Base-by-base conservation (phyloP, 2,113 vertebrate genomes). In the Melospiza melodia region DNA sequence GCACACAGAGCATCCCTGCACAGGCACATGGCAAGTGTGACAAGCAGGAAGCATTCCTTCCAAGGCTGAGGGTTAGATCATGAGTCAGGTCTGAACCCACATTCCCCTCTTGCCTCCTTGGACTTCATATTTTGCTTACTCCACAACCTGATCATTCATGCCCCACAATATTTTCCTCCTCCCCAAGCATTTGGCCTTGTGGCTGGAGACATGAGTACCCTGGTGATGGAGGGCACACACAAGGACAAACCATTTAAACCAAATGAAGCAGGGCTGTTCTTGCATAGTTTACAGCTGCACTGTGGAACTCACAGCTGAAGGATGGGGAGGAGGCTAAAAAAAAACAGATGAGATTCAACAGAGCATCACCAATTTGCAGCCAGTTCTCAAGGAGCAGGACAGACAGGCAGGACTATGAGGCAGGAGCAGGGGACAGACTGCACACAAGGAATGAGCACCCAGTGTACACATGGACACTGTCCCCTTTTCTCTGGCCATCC, bases 1-100 rank as follows among this genome's bases (percentile, higher is more conserved):
- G 54, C 46, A 37, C 6, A 0, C 20, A 22, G 6, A 0, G 0
- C 30, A 2, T 14, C 8, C 2, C 25, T 2, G 8, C 13, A 7
- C 25, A 31, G 33, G 58, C 52, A 67, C 39, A 1, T 0, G 1
- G 61, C 49, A 79, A n/a, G 41, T 3, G 4, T 6, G 54, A 57
- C 55, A 59, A 83, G 76, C 46, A 84, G 58, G 17, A 77, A 37
- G 11, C 23, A 15, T 25, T 37, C 44, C n/a, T 58, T 82, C 61
- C 23, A n/a, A 68, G 33, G 20, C 43, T 30, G 14, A 28, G 21
- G 22, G 28, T 4, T 69, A 41, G 41, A 59, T 25, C 52, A 52
- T 0, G 0, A 30, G 30, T 33, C 7, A 5, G 9, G 27, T 41
- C 27, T 35, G 22, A 85, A 66, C 9, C 8, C 57, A 48, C 10